Base-by-base conservation (phyloP, 2,888 invertebrate genomes). In the Dolomedes plantarius region DNA sequence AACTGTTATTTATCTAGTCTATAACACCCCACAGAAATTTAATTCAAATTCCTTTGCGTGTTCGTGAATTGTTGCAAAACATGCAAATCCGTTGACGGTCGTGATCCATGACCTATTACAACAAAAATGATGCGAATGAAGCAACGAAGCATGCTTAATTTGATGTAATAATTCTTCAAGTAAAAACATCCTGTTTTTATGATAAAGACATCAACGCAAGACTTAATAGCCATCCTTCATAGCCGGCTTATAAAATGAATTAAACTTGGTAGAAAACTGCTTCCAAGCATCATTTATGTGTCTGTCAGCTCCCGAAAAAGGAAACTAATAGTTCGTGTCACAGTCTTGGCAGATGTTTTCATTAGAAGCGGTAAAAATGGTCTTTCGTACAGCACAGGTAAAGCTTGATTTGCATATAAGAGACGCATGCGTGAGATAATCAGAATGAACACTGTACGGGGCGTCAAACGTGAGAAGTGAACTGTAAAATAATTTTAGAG, bases 271-370 rank as follows among this genome's bases (percentile, higher is more conserved):
- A 65, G 29, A 65, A 36, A 46, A 27, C 50, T 27, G 32, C 50
- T 50, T 76, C 62, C 39, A 46, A 78, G 39, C 69, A 69, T 78
- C 69, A 56, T 78, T 78, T 78, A 78, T 78, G 69, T 62, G 39
- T 36, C 78, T 78, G 78, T 78, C 78, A 69, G 27, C 78, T 28
- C 78, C 16, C 19, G 32, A 78, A 78, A 71, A 78, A 31, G 69
- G 46, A 62, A 69, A 62, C 32, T 78, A 75, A 75, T 65, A 75
- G 75, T 65, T 75, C 62, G 36, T 39, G 29, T 36, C 39, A 36
- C 62, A 69, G 39, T 28, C 29, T 68, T 39, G 62, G 78, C 78
- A 78, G 78, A 78, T 78, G 69, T 78, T 78, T 78, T 62, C 50
- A 78, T 78, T 78, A 69, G 23, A 56, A 32, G 78, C 39, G 19